Evolutionary conservation across 2,113 vertebrate genomes (phyloP).

Genomic region (Oceanites oceanicus): DNA sequence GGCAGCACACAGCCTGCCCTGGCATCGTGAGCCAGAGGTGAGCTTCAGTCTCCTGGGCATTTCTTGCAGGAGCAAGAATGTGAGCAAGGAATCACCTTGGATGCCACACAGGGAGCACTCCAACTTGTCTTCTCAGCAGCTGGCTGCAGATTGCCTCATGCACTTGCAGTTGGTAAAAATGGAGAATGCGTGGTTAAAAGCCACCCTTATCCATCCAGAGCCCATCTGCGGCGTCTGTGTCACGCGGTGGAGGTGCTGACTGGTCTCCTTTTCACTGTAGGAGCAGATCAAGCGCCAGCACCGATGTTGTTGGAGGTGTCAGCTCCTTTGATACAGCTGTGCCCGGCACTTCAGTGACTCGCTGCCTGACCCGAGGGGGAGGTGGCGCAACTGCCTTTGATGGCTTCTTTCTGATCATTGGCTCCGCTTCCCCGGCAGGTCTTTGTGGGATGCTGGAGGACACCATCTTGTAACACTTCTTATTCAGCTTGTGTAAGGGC

Average conservation of each 20-base stretch:
- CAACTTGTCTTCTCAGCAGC: not conserved
- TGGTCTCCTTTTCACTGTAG: not conserved
- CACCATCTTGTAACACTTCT: constrained; percentile 22
- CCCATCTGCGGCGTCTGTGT: not conserved
- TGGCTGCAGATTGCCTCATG: not conserved
- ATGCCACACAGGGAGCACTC: not conserved
- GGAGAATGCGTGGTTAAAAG: not conserved
- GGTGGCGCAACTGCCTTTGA: not conserved
- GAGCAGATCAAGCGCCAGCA: not conserved
- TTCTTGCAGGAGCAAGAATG: not conserved
- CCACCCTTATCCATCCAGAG: not conserved
- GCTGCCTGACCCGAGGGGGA: constrained; percentile 33
- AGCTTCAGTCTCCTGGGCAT: not conserved
- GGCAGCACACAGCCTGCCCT: not conserved
- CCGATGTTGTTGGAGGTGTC: not conserved
- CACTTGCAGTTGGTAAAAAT: not conserved
- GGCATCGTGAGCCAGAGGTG: not conserved
- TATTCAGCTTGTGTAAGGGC: constrained; percentile 23
- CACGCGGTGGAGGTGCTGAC: not conserved
- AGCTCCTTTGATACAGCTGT: constrained; percentile 51
- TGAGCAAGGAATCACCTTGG: not conserved
- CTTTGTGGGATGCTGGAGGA: constrained; percentile 30
- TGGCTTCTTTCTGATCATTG: constrained; percentile 25
- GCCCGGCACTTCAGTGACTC: not conserved
- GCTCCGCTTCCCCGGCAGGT: not conserved